Evolutionary conservation across 2,888 invertebrate species (phyloP), one percentile per base, ranked within the genome.

Genomic region (Arrhopalites spinosus): DNA sequence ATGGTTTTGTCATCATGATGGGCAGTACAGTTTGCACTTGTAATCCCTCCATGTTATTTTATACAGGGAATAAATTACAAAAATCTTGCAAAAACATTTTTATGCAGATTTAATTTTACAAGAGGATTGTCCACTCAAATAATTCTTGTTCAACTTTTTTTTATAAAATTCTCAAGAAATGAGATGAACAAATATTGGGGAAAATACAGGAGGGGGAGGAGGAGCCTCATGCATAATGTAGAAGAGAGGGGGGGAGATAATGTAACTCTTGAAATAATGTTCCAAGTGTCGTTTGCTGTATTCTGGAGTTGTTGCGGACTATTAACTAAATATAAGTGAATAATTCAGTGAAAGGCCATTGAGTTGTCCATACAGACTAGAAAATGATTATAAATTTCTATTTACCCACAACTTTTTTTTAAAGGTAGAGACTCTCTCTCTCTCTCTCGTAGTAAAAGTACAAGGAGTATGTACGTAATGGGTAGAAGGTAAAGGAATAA

Each of bases 261-360:
- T 36, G 36, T 36, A 36, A n/a, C 36, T 27, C 36, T 29, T 27
- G 17, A n/a, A n/a, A n/a, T 64, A n/a, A n/a, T 29, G 29, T 29
- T 64, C 30, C 36, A 64, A n/a, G 29, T 64, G 27, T n/a, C 59
- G 11, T 59, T 25, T 59, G 20, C 23, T 59, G 23, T 59, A 20
- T 23, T 11, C 23, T 59, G 23, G 17, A 20, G 1, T 11, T 25
- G 23, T 59, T 20, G 7, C 5, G 7, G 53, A 20, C 53, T 59
- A 20, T 25, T 25, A 20, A 53, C 53, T 53, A 15, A 53, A 25
- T 68, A 47, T 30, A 20, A 69, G 69, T 69, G 69, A 69, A 69
- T 69, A 53, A 69, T 69, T 69, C 69, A 69, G 56, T 73, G 64
- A 64, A 73, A 73, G 73, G 73, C 73, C 73, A 64, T 73, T 47